Base-by-base conservation (phyloP, 2,888 invertebrate genomes). In the Epistrophe eligans region DNA sequence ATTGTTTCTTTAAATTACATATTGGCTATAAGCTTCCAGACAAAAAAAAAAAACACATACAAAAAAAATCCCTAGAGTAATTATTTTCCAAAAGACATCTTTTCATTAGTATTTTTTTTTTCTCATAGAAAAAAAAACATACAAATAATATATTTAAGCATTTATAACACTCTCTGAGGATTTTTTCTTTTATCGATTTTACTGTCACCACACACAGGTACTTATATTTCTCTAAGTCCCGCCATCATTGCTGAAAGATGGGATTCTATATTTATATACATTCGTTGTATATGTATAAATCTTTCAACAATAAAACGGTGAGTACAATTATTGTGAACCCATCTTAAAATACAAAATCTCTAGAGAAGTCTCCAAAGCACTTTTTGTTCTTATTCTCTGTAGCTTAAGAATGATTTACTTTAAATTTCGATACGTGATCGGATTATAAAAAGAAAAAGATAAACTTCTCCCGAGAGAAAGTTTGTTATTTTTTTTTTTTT, bases 371-470 rank as follows among this genome's bases (percentile, higher is more conserved):
- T 58, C 19, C 10, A 43, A 43, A 64, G 57, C 55, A 60, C 24
- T 62, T 58, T 35, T 58, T 35, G 38, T 57, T 57, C 10, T 35
- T 24, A n/a, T 28, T n/a, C 38, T 58, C 50, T 57, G 43, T 55
- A 67, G 71, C 76, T 76, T 58, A 62, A 64, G 81, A 81, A 81
- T 81, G 77, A 81, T 81, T 80, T 84, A 80, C 81, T 77, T 85
- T 81, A 70, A 85, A 81, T 81, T 85, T 73, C 70, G 57, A 77
- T 77, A 85, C 85, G 85, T 85, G 85, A 81, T 81, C 70, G 77
- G 85, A 85, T 85, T 85, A 45, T 77, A 58, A 73, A 77, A 81
- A 24, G n/a, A n/a, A 77, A 24, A 43, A 40, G 77, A 81, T 81
- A 77, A 85, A 81, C 77, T 71, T 77, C 77, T 77, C 81, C 73